Evolutionary conservation across 2,888 invertebrate genomes (phyloP).

Genomic region (Drosophila austrosaltans): DNA sequence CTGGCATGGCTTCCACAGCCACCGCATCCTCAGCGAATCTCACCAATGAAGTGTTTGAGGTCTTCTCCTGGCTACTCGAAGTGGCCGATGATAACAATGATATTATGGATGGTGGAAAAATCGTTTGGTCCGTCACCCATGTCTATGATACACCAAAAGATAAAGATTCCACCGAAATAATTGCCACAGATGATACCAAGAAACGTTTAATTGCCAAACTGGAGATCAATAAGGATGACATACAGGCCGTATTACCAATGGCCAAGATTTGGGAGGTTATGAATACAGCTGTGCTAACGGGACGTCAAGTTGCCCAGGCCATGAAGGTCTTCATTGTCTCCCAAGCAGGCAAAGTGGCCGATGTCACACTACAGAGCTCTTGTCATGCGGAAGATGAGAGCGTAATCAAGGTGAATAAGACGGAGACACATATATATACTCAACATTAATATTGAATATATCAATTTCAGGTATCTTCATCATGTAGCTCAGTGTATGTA

Average conservation of each 20-base stretch:
- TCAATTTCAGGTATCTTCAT: slow-evolving; percentile 91
- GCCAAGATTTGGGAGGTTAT: slow-evolving; percentile 98
- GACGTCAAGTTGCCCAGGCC: slow-evolving; percentile 95
- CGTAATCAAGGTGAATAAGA: slow-evolving; percentile 91
- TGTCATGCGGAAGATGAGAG: slow-evolving; percentile 98
- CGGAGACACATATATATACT: too few relatives aligned
- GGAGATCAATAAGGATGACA: slow-evolving; percentile 96
- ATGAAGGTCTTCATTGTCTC: slow-evolving; percentile 98
- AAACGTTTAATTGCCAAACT: slow-evolving; percentile 91
- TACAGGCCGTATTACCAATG: slow-evolving; percentile 96
- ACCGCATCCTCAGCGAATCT: slow-evolving; percentile 45
- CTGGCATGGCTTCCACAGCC: slow-evolving; percentile 3
- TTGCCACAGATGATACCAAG: slow-evolving; percentile 83
- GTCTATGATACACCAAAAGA: slow-evolving; percentile 86
- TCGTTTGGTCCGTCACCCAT: slow-evolving; percentile 93
- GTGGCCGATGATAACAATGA: slow-evolving; percentile 91
- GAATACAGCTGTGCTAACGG: slow-evolving; percentile 97
- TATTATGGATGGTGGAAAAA: slow-evolving; percentile 91
- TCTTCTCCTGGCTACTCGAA: slow-evolving; percentile 96
- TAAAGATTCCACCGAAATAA: slow-evolving; percentile 77
- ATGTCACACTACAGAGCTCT: slow-evolving; percentile 96
- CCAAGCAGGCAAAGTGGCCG: slow-evolving; percentile 96
- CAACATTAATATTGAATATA: neutral
- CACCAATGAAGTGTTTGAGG: slow-evolving; percentile 87
- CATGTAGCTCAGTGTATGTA: slow-evolving; percentile 97